Evolutionary conservation across 2,888 invertebrate species (phyloP), one percentile per base, ranked within the genome.

Genomic region (Drosophila merina): DNA sequence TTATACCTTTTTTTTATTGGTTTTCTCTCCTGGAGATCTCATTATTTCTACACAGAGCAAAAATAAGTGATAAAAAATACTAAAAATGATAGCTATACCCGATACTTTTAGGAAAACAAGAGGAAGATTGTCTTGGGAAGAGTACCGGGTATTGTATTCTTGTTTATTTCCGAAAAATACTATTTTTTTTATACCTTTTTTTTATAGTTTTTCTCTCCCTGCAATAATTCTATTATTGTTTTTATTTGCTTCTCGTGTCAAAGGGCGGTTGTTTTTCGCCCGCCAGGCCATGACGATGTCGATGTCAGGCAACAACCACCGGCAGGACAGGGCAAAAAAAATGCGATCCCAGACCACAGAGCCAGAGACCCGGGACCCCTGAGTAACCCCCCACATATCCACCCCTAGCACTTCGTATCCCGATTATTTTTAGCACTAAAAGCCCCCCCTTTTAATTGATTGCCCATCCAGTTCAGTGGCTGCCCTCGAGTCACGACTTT

Each of bases 391-490:
- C 10, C 33, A 30, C 30, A n/a, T 1, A 14, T 14, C 14, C 14
- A 14, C 14, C 33, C 45, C 8, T 28, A 36, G 25, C 9, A 20
- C 0, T 36, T 25, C 4, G 12, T 31, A 25, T 42, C 26, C 26
- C 7, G 64, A 63, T 48, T 62, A 62, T 62, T 62, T 62, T 38
- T 62, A 62, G 60, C 31, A 45, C 30, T 10, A 25, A 20, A 25
- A 44, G 44, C 20, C 42, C 42, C 42, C 42, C 51, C 54, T 31
- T 8, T 9, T 64, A 64, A 64, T 67, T 64, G 64, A 64, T 66
- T 64, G 51, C 54, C 67, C 67, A 54, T 54, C 67, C 64, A 64
- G 67, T 67, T 66, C 67, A 64, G 4, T 66, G 67, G 49, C 63
- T 63, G 44, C 63, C 45, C 33, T 25, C 25, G 31, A 52, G 26